phyloP scores from a whole-genome alignment of 2,113 vertebrate species.

The Sminthopsis crassicaudata region DNA sequence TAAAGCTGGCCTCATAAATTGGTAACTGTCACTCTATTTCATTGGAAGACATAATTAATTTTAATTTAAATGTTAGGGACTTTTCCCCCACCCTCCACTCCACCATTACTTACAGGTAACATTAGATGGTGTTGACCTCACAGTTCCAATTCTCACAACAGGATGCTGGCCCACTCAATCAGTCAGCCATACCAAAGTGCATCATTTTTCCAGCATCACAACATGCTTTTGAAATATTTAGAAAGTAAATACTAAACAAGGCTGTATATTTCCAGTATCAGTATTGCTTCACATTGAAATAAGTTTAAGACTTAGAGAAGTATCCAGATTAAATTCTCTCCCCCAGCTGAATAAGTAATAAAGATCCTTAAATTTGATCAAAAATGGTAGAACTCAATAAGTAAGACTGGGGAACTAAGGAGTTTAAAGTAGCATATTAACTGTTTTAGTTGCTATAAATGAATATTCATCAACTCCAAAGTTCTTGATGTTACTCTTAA shows the following conservation, averaged over 20 bases:
- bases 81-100: conserved; percentile 48
- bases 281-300: conserved; percentile 36
- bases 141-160: conserved; percentile 96
- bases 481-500: background rate
- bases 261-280: conserved; percentile 46
- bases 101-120: conserved; percentile 87
- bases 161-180: conserved; percentile 95
- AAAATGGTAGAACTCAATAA: background rate
- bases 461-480: background rate
- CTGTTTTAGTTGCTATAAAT: background rate
- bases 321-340: background rate
- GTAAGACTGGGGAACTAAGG: background rate
- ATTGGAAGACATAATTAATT: background rate
- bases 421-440: background rate
- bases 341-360: conserved; percentile 28
- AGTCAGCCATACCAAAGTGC: conserved; percentile 98
- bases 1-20: background rate
- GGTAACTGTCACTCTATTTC: background rate
- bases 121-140: conserved; percentile 97
- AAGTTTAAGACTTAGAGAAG: background rate
- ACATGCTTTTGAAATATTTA: conserved; percentile 99
- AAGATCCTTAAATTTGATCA: background rate
- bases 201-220: conserved; percentile 97
- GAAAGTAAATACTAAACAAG: conserved; percentile 87
- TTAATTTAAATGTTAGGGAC: conserved; percentile 37